Base-by-base conservation (phyloP, 2,113 vertebrate species). In the Festucalex cinctus region DNA sequence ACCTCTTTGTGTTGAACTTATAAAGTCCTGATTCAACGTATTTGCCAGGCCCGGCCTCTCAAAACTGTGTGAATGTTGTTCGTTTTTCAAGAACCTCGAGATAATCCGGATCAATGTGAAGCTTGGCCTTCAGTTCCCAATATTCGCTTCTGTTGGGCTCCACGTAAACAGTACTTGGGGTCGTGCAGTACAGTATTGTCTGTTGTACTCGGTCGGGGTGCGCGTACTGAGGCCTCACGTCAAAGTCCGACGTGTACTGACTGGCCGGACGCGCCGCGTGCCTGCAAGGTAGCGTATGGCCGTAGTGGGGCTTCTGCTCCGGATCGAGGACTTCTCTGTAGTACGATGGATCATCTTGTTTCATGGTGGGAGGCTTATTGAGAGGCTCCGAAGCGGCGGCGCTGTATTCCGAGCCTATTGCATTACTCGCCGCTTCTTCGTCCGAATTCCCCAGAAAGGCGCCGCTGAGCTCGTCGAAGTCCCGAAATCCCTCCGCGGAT, bases 61-160 rank as follows among this genome's bases (percentile, higher is more conserved):
- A 98, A 91, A 98, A 98, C 92, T 98, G 96, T 83, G 95, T 96
- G 84, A 96, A 98, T 57, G 96, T 96, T 87, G 96, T 97, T 91
- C 96, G 93, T 94, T 98, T 98, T 90, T 99, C 96, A 80, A 96
- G 94, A 88, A 99, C 96, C 92, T 99, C 96, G 91, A 99, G 94
- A 92, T 99, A 98, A 92, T 98, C 97, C 63, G 97, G 96, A 84
- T 99, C 95, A 89, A 95, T 95, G 43, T 98, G 95, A 84, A 97
- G 94, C 92, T 99, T 98, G 87, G 96, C 94, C 92, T 98, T 99
- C 81, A 98, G 90, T 88, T 98, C 95, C 94, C 97, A 93, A 80
- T 98, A 98, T 44, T 98, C 95, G 37, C 95, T 96, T 86, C 95
- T 90, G 90, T 92, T 97, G 71, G 96, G 96, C 88, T 99, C 95